phyloP scores from a whole-genome alignment of 2,888 invertebrate genomes.

The Eupithecia dodoneata region DNA sequence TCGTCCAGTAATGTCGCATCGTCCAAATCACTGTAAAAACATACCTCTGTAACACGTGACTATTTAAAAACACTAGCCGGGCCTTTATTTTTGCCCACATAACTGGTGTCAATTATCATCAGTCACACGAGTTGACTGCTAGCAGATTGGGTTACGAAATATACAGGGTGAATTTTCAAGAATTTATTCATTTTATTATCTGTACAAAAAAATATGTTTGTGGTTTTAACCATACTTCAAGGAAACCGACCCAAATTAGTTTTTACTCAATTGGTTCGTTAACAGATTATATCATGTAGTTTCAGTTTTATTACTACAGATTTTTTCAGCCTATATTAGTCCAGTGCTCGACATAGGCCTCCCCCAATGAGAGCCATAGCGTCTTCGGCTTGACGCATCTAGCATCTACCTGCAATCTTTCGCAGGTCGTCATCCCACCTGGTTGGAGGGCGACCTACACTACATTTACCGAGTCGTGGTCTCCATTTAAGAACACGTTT shows the following conservation, averaged over 20 bases:
- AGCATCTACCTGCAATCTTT: too few species aligned
- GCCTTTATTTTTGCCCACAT: not conserved
- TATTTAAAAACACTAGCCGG: not conserved
- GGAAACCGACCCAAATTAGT: too few species aligned
- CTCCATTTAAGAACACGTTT: too few species aligned
- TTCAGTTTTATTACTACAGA: not conserved
- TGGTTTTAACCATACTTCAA: not conserved
- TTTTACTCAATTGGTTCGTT: not conserved
- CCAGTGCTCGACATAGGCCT: too few species aligned
- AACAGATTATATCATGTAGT: not conserved
- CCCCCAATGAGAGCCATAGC: too few species aligned
- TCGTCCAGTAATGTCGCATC: slow-evolving; percentile 93
- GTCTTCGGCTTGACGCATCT: too few species aligned
- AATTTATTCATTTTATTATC: not conserved
- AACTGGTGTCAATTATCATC: not conserved
- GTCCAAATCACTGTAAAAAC: slow-evolving; percentile 90
- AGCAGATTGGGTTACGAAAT: not conserved
- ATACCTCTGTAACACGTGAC: not conserved
- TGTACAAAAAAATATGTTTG: not conserved
- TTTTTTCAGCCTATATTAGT: too few species aligned
- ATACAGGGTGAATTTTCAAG: not conserved
- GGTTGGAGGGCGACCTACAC: too few species aligned
- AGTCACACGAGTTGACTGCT: not conserved
- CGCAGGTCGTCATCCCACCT: too few species aligned
- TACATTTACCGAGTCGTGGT: too few species aligned